Evolutionary conservation across 2,797 vertebrate genomes (phyloP).

Genomic region (Siniperca scherzeri): DNA sequence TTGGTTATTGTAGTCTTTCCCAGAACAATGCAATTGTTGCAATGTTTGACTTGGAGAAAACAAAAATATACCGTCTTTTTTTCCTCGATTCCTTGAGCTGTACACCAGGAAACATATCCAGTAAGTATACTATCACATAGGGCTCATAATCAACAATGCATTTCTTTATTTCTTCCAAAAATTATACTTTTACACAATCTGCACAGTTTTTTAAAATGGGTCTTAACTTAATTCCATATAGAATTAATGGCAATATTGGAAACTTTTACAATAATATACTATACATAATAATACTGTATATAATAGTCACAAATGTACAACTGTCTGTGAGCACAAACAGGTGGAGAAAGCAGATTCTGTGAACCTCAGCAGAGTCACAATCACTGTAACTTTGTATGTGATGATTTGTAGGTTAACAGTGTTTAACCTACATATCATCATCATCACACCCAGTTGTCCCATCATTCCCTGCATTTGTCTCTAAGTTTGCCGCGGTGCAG

Average conservation of each 20-base stretch:
- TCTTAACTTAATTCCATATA: not conserved
- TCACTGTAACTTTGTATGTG: conserved; percentile 9
- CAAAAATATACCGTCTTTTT: not conserved
- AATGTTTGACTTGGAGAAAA: not conserved
- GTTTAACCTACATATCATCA: conserved; percentile 59
- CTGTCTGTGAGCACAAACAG: not conserved
- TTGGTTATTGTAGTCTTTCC: too few relatives aligned
- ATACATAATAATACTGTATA: not conserved
- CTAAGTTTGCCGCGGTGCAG: conserved; percentile 19
- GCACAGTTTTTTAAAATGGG: not conserved
- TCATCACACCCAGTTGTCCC: conserved; percentile 48
- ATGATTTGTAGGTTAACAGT: conserved; percentile 55
- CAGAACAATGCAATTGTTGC: not conserved
- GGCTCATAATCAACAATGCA: too few relatives aligned
- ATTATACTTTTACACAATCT: not conserved
- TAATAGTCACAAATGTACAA: not conserved
- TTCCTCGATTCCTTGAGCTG: rapidly evolving
- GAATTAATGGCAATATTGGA: not conserved
- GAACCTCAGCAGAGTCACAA: not conserved
- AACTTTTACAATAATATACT: not conserved
- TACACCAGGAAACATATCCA: not conserved
- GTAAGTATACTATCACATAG: not conserved
- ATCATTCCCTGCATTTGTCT: conserved; percentile 42
- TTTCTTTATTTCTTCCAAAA: not conserved
- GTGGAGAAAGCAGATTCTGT: not conserved